Base-by-base conservation (phyloP, 2,888 invertebrate species). In the Corbicula japonica region DNA sequence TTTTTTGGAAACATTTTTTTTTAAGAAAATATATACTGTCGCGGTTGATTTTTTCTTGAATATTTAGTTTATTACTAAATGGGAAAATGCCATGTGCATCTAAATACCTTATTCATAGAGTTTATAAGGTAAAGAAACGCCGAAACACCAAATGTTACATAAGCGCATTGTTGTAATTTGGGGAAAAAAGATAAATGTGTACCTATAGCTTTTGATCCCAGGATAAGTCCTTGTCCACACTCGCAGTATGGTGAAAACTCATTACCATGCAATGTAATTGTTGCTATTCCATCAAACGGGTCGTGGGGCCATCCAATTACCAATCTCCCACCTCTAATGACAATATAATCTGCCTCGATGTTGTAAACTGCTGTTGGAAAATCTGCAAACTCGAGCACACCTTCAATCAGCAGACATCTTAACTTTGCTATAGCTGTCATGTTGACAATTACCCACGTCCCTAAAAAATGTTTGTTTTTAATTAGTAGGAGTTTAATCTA, bases 191-290 rank as follows among this genome's bases (percentile, higher is more conserved):
- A n/a, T n/a, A n/a, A n/a, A n/a, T n/a, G n/a, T n/a, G n/a, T 73
- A 89, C 89, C 89, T 63, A 89, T 85, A 8, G 80, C 88, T 71
- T 88, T 89, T 2, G 84, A 68, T 2, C 88, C 88, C 0, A 89
- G 58, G 5, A 73, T 71, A 12, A 86, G 80, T 4, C 86, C 87
- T 56, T 69, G 71, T 26, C 79, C 72, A 0, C 66, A 56, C 48
- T 76, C 50, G 54, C 77, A 84, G 12, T 54, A 60, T 0, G 77
- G 70, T 8, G 86, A 80, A 2, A 76, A 66, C 54, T 80, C 80
- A 44, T 83, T 71, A 6, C 87, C 88, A 48, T 79, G 63, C 1
- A 88, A 72, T 15, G 78, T 77, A 4, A 88, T 86, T 12, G 77
- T 76, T 0, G 79, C 80, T 30, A 76, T 72, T 18, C 80, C 84